Evolutionary conservation across 2,113 vertebrate species (phyloP), one percentile per base, ranked within the genome.

Genomic region (Psilopsiagon aymara): DNA sequence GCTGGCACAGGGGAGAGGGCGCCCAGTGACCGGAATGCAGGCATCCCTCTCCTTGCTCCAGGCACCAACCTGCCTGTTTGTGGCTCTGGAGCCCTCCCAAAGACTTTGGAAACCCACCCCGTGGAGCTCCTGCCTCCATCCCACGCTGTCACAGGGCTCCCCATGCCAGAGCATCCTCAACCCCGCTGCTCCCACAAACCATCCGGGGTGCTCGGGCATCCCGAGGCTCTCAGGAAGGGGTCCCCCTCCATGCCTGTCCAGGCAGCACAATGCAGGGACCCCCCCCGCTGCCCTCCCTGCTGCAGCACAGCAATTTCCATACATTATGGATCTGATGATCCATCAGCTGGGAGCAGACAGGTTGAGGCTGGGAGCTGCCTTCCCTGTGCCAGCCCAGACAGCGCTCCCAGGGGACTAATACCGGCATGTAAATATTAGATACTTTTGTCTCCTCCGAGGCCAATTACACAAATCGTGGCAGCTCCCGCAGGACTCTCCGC

Each of bases 381-480:
- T 73, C 87, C 89, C 93, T 17, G 70, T 82, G 95, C 92, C 96
- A 95, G 96, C 95, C 95, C 91, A 96, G 96, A 82, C 71, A 82
- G 86, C 39, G 53, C 74, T 98, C 98, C 97, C 97, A 21, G 47
- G 97, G 97, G 98, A 97, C 95, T 94, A 92, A 97, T 97, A 96
- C 95, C 87, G 59, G 96, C 94, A 96, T 97, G 98, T 98, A 98
- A 98, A 98, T 98, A 98, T 98, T 97, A 98, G 97, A 97, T 95
- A 96, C 98, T 98, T 97, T 91, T 95, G 96, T 94, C 97, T 98
- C 98, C 98, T 98, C 86, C 6, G 98, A 98, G 98, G 97, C 98
- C 98, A 98, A 98, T 98, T 98, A 98, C 97, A 98, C 98, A 98
- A 97, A 98, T 98, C 98, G 96, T 85, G 97, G 97, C 81, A 90